phyloP scores from a whole-genome alignment of 2,113 vertebrate genomes.

The Thalassoma bifasciatum region DNA sequence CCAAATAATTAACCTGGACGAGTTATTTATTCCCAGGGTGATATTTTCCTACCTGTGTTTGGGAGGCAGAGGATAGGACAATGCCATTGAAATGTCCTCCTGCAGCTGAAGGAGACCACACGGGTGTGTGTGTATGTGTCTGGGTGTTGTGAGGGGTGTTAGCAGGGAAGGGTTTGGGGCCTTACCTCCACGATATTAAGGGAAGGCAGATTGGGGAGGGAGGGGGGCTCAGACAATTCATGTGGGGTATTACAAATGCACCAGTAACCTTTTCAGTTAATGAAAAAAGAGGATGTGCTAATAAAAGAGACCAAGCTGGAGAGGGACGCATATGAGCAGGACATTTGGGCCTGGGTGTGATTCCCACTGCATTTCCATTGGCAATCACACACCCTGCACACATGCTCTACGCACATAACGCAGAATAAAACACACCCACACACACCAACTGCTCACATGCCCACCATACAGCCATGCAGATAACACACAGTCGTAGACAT shows the following conservation, averaged over 20 bases:
- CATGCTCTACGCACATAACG: slow-evolving; percentile 2
- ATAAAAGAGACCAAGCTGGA: slow-evolving; percentile 75
- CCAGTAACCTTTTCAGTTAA: slow-evolving; percentile 81
- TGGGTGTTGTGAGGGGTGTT: background rate
- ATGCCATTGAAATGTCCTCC: slow-evolving; percentile 75
- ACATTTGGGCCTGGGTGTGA: slow-evolving; percentile 37
- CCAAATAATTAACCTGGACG: slow-evolving; percentile 83
- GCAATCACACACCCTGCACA: slow-evolving; percentile 26
- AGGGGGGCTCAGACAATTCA: slow-evolving; percentile 35
- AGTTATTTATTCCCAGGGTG: slow-evolving; percentile 79
- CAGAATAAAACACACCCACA: slow-evolving; percentile 19
- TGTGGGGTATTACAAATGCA: slow-evolving; percentile 65
- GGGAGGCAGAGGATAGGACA: slow-evolving; percentile 65
- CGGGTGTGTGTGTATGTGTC: background rate
- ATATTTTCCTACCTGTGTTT: slow-evolving; percentile 78
- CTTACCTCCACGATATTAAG: slow-evolving; percentile 16
- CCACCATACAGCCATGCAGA: slow-evolving; percentile 16
- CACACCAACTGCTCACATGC: slow-evolving; percentile 22
- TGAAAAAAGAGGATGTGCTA: slow-evolving; percentile 76
- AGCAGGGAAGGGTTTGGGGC: slow-evolving; percentile 32
- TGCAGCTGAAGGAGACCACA: slow-evolving; percentile 51
- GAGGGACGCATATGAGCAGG: slow-evolving; percentile 56
- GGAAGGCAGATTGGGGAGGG: background rate
- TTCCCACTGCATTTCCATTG: slow-evolving; percentile 45
- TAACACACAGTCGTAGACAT: slow-evolving; percentile 27